Evolutionary conservation across 2,797 vertebrate genomes (phyloP), one percentile per base, ranked within the genome.

Genomic region (Avahi laniger): DNA sequence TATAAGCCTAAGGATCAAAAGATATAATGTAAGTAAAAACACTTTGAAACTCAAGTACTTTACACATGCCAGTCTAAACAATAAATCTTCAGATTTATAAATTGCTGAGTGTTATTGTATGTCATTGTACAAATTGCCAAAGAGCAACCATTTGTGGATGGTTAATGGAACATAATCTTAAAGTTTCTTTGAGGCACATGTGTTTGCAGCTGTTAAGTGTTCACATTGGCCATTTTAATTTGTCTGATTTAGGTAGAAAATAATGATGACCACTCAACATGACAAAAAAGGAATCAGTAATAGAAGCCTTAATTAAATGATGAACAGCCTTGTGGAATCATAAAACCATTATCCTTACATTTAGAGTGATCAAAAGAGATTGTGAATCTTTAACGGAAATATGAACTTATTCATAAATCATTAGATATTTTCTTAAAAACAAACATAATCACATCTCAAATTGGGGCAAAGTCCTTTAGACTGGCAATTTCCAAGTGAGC

Each of bases 401-500:
- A 50, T 38, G 17, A 94, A 88, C 83, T 69, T 92, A 76, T 72
- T 67, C 93, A 92, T 87, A 87, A 80, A 52, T 83, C 43, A 28
- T 65, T 94, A 83, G 91, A 80, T 43, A 75, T 75, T 93, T 93
- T 92, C 69, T 93, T 93, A 65, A 93, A 96, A 95, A 82, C 5
- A 88, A 86, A 86, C 43, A 50, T 59, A 52, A 89, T 82, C 82
- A 70, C 67, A n/a, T 93, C 46, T 93, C 93, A 82, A 83, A 76
- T 1, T 41, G 76, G 86, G 81, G 61, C 97, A 97, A 97, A 97
- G 95, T 97, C 89, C 91, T 96, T 90, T 70, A 79, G 67, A 85
- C 67, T 48, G 87, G 35, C 95, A 76, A 94, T 95, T 97, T 95
- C 91, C 80, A 83, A 88, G 89, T 91, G 57, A 96, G 67, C 65